Conservation (phyloP, 2,888 invertebrate species). For the Monoplex corrugatus region DNA sequence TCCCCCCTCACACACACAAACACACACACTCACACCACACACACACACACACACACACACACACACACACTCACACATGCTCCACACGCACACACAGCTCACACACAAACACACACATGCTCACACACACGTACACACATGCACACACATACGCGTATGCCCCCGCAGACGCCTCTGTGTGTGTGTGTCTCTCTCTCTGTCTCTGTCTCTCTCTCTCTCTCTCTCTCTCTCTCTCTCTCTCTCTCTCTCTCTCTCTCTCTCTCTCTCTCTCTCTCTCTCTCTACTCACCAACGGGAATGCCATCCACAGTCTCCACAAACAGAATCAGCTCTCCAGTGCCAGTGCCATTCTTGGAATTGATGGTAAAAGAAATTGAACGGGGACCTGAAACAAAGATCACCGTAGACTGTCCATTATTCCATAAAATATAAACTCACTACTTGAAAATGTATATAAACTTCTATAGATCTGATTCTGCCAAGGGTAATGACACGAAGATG, state of each 20-base stretch:
- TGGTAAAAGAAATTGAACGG: slow-evolving; percentile 54
- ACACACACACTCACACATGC: neutral
- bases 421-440: too few relatives aligned
- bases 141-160: too few relatives aligned
- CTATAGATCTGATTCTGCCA: too few relatives aligned
- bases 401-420: too few relatives aligned
- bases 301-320: slow-evolving; percentile 69
- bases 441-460: too few relatives aligned
- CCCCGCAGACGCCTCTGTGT: too few relatives aligned
- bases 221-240: too few relatives aligned
- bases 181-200: too few relatives aligned
- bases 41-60: neutral
- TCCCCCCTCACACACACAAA: neutral
- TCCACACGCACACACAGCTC: neutral
- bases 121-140: neutral
- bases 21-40: neutral
- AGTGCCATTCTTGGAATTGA: slow-evolving; percentile 71
- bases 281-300: slow-evolving; percentile 69
- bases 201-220: too few relatives aligned
- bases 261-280: too few relatives aligned
- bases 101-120: neutral
- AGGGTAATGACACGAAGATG: neutral
- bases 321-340: slow-evolving; percentile 74
- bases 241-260: too few relatives aligned
- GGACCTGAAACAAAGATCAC: slow-evolving; percentile 46